Evolutionary conservation across 2,113 vertebrate species (phyloP), one percentile per base, ranked within the genome.

Genomic region (Syngnathus scovelli): DNA sequence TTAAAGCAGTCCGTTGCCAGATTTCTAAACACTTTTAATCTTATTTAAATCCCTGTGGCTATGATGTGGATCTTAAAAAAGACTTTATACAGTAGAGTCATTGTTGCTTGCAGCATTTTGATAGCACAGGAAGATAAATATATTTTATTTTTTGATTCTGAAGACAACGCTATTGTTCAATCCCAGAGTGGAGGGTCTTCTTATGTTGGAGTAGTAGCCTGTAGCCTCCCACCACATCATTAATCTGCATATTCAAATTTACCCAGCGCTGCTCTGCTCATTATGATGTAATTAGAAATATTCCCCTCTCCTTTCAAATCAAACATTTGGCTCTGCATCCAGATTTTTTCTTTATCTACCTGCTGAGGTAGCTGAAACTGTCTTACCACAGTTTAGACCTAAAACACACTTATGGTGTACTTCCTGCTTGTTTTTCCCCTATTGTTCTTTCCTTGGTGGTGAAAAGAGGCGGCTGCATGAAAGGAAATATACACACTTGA

Each of bases 251-350:
- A 74, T 75, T 82, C 49, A 68, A 76, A 81, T 83, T 75, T 75
- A 82, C 19, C 39, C 4, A 21, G 39, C 55, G 75, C 64, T 62
- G 75, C 74, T 71, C 38, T 13, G 64, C 74, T 83, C 73, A 79
- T 87, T 83, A 85, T 83, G n/a, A 69, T 66, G 71, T 85, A 85
- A 88, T 86, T 83, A 79, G 68, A 66, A 56, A 61, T 39, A 62
- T 54, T 81, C 74, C 64, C 71, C 69, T 39, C 69, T 63, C 38
- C 7, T 64, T 67, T 79, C 80, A 76, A 81, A 72, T 78, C 82
- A 78, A 85, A 72, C 10, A 2, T 67, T 83, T 79, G 72, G 63
- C 72, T 70, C 62, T 79, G 65, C 60, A 33, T 39, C 39, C 13
- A 49, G 64, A 51, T 54, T 13, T 18, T 7, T 5, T 65, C 64